Evolutionary conservation across 2,888 invertebrate genomes (phyloP), one percentile per base, ranked within the genome.

Genomic region (Polia nebulosa): DNA sequence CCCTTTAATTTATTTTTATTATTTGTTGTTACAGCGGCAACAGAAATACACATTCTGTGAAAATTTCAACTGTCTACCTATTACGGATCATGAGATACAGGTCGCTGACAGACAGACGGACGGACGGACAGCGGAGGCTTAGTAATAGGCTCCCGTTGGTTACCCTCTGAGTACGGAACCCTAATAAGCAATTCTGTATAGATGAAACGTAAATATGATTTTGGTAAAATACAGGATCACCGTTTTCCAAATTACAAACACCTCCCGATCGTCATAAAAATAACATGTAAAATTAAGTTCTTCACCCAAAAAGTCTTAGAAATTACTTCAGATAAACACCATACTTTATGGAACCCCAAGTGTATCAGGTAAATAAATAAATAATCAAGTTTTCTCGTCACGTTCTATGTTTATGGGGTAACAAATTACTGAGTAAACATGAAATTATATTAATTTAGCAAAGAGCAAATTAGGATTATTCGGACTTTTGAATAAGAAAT

Each of bases 371-470:
- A 63, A 63, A 69, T 72, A 73, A 69, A 78, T 70, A 80, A 69
- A 77, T 62, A 74, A 75, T 81, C 29, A 27, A 9, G 81, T 66
- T 67, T 71, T 69, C 72, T 44, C 41, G 52, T 69, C 81, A 80
- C 81, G 81, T 81, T 13, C 71, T 5, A 36, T 68, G 64, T 78
- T 81, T 76, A 81, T 69, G 64, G 62, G 49, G 61, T 71, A 66
- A 69, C 78, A 73, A 81, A 76, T 81, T 80, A 66, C 65, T 25
- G 41, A 25, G 66, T 72, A 45, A 63, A 80, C 65, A 81, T 61
- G 55, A 78, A 68, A 81, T 81, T 81, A 55, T 71, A 81, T 66
- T 80, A 58, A 72, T 74, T 78, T 65, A 32, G 44, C 20, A 29
- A 62, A 55, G 27, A 29, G 41, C 3, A 49, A 74, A 72, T 78